Evolutionary conservation across 2,113 vertebrate genomes (phyloP).

Genomic region (Xiphophorus hellerii): DNA sequence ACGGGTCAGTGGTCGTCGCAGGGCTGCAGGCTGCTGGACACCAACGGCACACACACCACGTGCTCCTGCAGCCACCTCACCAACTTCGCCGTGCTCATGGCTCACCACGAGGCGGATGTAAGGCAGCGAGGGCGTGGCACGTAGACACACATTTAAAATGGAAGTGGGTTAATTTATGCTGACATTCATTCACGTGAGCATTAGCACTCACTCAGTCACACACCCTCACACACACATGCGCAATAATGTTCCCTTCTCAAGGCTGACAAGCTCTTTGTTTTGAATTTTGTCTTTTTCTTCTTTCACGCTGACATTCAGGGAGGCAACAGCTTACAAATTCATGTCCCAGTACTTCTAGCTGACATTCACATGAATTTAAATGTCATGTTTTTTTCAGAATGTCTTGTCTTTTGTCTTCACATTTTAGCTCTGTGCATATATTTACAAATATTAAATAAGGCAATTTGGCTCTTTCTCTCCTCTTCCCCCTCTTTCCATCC

Average conservation of each 20-base stretch:
- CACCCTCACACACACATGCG: slow-evolving; percentile 60
- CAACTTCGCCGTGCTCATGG: slow-evolving; percentile 95
- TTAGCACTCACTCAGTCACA: slow-evolving; percentile 49
- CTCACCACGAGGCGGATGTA: slow-evolving; percentile 87
- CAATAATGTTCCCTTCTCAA: slow-evolving; percentile 65
- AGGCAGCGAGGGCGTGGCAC: slow-evolving; percentile 56
- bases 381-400: slow-evolving; percentile 64
- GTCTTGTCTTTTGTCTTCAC: slow-evolving; percentile 75
- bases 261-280: slow-evolving; percentile 73
- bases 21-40: slow-evolving; percentile 89
- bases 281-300: slow-evolving; percentile 63
- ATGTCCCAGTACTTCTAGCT: slow-evolving; percentile 70
- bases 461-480: slow-evolving; percentile 60
- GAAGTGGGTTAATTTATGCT: slow-evolving; percentile 63
- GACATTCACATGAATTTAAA: slow-evolving; percentile 79
- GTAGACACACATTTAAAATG: slow-evolving; percentile 21
- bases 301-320: slow-evolving; percentile 59
- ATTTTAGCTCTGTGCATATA: slow-evolving; percentile 77
- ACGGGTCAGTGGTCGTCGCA: slow-evolving; percentile 93
- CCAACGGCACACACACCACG: slow-evolving; percentile 92
- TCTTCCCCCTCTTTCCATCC: slow-evolving; percentile 40
- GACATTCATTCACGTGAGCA: slow-evolving; percentile 33
- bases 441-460: slow-evolving; percentile 79
- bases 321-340: slow-evolving; percentile 71
- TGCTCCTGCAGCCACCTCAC: slow-evolving; percentile 96